Evolutionary conservation across 1,140 invertebrate species (phyloP).

Genomic region (Vanessa tameamea): DNA sequence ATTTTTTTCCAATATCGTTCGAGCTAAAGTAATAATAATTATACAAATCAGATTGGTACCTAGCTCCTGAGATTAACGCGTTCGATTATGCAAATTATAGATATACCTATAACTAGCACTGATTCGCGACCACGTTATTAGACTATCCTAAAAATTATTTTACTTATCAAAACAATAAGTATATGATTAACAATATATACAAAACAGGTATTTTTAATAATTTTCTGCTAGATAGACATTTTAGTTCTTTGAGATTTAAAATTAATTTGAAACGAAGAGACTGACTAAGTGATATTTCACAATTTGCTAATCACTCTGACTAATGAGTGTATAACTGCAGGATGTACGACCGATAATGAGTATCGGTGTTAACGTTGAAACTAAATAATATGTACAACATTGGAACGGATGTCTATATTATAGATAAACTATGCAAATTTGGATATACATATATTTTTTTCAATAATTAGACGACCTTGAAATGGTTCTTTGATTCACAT

Average conservation of each 20-base stretch:
- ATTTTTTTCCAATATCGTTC: too few species aligned
- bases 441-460: slow-evolving; percentile 30
- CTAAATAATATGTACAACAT: slow-evolving; percentile 18
- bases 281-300: slow-evolving; percentile 45
- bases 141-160: too few species aligned
- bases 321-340: slow-evolving; percentile 61
- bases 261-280: slow-evolving; percentile 15
- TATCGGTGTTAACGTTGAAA: not conserved
- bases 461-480: slow-evolving; percentile 52
- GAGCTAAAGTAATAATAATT: too few species aligned
- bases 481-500: slow-evolving; percentile 46
- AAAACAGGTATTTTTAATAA: too few species aligned
- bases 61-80: too few species aligned
- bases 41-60: too few species aligned
- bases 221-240: too few species aligned
- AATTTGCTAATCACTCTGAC: slow-evolving; percentile 49
- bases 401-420: slow-evolving; percentile 48
- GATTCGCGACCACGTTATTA: too few species aligned
- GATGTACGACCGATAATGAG: slow-evolving; percentile 54
- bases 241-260: slow-evolving; percentile 5
- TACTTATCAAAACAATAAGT: too few species aligned
- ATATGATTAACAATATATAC: too few species aligned
- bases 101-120: too few species aligned
- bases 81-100: too few species aligned
- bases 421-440: slow-evolving; percentile 37